A percentile compares a stretch with the other conserved stretches of the same genome.
phyloP scores from a whole-genome alignment of 2,888 invertebrate species.

The Blera fallax region DNA sequence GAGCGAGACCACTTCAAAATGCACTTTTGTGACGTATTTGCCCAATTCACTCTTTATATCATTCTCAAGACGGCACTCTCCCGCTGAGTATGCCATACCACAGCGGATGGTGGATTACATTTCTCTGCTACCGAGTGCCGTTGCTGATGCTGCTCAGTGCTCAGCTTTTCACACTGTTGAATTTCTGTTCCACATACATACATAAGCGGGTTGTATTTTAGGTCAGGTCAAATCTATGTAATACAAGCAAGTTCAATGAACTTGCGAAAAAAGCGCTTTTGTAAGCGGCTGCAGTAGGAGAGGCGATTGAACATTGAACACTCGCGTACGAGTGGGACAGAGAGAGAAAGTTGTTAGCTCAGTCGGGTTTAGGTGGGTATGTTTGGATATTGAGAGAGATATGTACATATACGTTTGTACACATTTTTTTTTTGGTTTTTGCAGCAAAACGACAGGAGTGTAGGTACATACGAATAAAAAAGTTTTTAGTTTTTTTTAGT shows the following conservation, averaged over 20 bases:
- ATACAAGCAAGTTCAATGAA: constrained; percentile 79
- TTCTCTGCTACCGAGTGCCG: constrained; percentile 23
- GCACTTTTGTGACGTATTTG: constrained; percentile 60
- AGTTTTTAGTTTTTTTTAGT: neutral
- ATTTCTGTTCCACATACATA: constrained; percentile 76
- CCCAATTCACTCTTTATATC: constrained; percentile 33
- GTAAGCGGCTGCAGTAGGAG: constrained; percentile 71
- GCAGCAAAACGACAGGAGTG: constrained; percentile 19
- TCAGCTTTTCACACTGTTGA: constrained; percentile 74
- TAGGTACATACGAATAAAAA: constrained; percentile 15
- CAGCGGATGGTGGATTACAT: constrained; percentile 44
- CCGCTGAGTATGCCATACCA: constrained; percentile 36
- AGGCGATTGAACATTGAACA: constrained; percentile 72
- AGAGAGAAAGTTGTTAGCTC: constrained; percentile 73
- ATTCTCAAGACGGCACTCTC: constrained; percentile 23
- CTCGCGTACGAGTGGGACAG: constrained; percentile 62
- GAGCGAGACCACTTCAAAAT: constrained; percentile 65
- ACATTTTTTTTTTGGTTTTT: neutral
- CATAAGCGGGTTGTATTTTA: constrained; percentile 79
- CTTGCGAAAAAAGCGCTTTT: constrained; percentile 77
- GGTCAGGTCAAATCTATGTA: constrained; percentile 81
- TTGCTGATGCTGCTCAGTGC: constrained; percentile 46
- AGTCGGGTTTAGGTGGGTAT: constrained; percentile 12
- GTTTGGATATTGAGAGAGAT: constrained; percentile 3
- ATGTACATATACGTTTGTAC: too few relatives aligned